A percentile compares a stretch with the other conserved stretches of the same genome.
Evolutionary conservation across 1,140 invertebrate genomes (phyloP).

Genomic region (Caerostris extrusa): DNA sequence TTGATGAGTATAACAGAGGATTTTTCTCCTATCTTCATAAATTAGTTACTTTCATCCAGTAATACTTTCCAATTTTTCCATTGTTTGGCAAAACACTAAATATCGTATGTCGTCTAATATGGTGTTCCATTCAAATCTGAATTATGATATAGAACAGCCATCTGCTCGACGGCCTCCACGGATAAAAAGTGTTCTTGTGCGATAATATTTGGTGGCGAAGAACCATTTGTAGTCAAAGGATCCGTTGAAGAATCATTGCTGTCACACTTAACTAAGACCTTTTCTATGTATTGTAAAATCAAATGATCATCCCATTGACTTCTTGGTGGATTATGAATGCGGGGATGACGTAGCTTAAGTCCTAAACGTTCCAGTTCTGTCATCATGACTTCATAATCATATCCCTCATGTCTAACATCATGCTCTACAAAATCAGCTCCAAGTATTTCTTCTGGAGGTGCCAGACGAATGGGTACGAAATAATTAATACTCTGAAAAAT

Average conservation of each 20-base stretch:
- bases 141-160: conserved; percentile 51
- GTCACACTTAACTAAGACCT: conserved; percentile 58
- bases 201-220: neutral
- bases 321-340: conserved; percentile 21
- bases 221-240: neutral
- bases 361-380: conserved; percentile 42
- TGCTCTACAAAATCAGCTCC: conserved; percentile 95
- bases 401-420: conserved; percentile 85
- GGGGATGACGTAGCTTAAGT: conserved; percentile 37
- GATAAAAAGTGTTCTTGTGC: conserved; percentile 42
- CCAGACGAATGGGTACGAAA: conserved; percentile 91
- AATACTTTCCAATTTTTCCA: no score
- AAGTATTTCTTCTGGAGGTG: conserved; percentile 90
- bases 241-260: conserved; percentile 24
- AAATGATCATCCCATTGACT: conserved; percentile 68
- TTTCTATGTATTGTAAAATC: conserved; percentile 70
- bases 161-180: conserved; percentile 14
- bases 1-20: no score
- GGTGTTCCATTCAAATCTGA: neutral
- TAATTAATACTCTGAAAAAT: conserved; percentile 86
- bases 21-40: no score
- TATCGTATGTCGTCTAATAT: no score
- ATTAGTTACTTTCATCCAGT: no score
- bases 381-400: conserved; percentile 76
- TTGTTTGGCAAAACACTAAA: no score